Conservation (phyloP, 2,888 invertebrate genomes). For the Sminthurinus aureus region DNA sequence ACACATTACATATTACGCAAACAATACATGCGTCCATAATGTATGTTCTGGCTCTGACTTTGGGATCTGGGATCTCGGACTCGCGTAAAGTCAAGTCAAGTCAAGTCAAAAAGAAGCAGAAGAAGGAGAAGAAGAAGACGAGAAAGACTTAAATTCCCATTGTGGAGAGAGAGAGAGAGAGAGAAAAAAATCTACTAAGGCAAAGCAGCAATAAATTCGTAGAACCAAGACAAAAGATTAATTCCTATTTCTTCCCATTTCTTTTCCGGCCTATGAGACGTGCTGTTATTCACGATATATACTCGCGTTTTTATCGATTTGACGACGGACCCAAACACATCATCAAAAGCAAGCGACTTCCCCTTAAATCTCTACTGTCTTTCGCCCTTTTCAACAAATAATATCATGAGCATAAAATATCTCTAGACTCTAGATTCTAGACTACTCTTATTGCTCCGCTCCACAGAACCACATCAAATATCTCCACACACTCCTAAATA, state of each 20-base stretch:
- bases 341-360: constrained; percentile 45
- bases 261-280: constrained; percentile 45
- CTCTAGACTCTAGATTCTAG: background rate
- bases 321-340: constrained; percentile 34
- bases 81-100: background rate
- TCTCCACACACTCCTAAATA: constrained; percentile 29
- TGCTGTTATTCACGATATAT: constrained; percentile 46
- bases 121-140: background rate
- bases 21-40: background rate
- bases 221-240: constrained; percentile 52
- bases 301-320: constrained; percentile 38
- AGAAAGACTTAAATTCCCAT: constrained; percentile 49
- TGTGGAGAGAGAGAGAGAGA: constrained; percentile 19
- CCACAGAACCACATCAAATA: constrained; percentile 41
- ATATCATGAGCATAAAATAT: constrained; percentile 43
- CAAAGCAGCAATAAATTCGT: constrained; percentile 49
- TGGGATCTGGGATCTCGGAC: too few species aligned
- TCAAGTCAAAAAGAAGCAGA: background rate
- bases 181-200: constrained; percentile 43
- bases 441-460: constrained; percentile 40
- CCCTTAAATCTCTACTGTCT: constrained; percentile 47
- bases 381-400: constrained; percentile 49
- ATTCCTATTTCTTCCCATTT: constrained; percentile 54
- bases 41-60: background rate
- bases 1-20: background rate